Base-by-base conservation (phyloP, 2,797 vertebrate species). In the Erithacus rubecula region DNA sequence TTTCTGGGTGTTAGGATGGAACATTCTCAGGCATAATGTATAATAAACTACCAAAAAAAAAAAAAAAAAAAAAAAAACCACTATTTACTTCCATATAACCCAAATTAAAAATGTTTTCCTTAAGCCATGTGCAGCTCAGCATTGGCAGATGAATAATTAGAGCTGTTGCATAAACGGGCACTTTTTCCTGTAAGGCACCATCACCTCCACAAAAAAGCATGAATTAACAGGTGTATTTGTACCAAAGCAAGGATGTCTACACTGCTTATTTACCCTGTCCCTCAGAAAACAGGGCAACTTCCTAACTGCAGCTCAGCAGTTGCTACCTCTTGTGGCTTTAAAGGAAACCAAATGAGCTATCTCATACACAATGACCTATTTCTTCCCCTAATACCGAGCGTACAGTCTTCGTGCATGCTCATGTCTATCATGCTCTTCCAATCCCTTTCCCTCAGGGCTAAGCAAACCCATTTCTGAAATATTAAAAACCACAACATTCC, bases 401-500 rank as follows among this genome's bases (percentile, higher is more conserved):
- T 47, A 60, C 3, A 77, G 43, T 53, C 78, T 79, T 82, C 26
- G 16, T 87, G 43, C 59, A 34, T 26, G 60, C 18, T 94, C 27
- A 23, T 65, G 29, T 76, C 75, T 87, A 36, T 78, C 70, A 41
- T 37, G 56, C 29, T 90, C 37, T 83, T 89, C 78, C 81, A 93
- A 77, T 71, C 34, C 65, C 58, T 78, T 60, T 94, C 70, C 84
- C 75, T 89, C 52, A 60, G 63, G 89, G 75, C 70, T 84, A 82
- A 85, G 85, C 80, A 89, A 93, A 72, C 46, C 44, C 53, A 51
- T 68, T 92, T 94, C 84, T 94, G 70, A 87, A 91, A 79, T 82
- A 91, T 14, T 84, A 82, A 92, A 87, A 88, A 0, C 15, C 76
- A 53, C 47, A 84, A 7, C n/a, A 72, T 79, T 94, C 52, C 70